phyloP scores from a whole-genome alignment of 2,113 vertebrate genomes.

The Psophia crepitans region DNA sequence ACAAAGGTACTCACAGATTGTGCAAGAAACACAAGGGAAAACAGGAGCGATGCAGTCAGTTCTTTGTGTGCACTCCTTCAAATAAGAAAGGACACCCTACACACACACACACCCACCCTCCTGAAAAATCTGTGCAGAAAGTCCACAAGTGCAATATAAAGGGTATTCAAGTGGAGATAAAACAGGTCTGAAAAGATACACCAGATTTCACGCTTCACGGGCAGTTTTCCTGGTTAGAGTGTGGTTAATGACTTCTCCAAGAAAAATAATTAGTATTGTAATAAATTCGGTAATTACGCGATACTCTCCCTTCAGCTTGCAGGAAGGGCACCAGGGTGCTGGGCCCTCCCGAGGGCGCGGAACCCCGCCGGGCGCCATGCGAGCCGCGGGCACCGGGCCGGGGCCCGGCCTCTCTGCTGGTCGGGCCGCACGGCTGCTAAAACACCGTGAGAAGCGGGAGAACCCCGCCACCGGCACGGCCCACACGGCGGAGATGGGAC shows the following conservation, averaged over 20 bases:
- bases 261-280: background rate
- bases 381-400: background rate
- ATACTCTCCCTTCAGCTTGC: background rate
- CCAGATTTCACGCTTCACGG: background rate
- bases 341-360: background rate
- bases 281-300: background rate
- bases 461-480: background rate
- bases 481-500: background rate
- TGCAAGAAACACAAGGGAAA: background rate
- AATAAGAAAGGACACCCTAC: background rate
- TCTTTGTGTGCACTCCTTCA: background rate
- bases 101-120: too few relatives aligned
- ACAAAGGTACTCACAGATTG: background rate
- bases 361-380: background rate
- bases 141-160: background rate
- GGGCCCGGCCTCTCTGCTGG: background rate
- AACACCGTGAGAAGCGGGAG: too few relatives aligned
- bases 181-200: background rate
- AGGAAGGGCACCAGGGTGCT: background rate
- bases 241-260: background rate
- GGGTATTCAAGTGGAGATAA: background rate
- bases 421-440: background rate
- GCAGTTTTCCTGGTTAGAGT: background rate
- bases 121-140: background rate
- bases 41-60: background rate